phyloP scores from a whole-genome alignment of 2,113 vertebrate species.

The Paramisgurnus dabryanus region DNA sequence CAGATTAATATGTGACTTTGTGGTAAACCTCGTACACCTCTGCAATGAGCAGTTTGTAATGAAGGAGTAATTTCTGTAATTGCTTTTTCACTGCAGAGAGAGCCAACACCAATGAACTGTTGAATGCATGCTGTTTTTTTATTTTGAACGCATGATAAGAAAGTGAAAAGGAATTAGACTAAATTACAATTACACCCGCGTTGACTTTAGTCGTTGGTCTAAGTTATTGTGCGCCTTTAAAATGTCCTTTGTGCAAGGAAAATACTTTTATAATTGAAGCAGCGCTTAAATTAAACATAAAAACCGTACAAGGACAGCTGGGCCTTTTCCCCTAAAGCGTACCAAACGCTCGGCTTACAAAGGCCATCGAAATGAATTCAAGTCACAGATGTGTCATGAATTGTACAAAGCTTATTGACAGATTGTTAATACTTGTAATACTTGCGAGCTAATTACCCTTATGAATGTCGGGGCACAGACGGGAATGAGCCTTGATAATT shows the following conservation, averaged over 20 bases:
- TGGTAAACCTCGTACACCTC: constrained; percentile 30
- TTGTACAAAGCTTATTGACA: constrained; percentile 38
- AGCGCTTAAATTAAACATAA: not conserved
- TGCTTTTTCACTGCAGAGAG: constrained; percentile 24
- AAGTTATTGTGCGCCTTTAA: constrained; percentile 11
- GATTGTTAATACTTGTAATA: constrained; percentile 36
- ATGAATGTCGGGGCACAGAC: constrained; percentile 31
- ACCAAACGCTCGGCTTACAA: constrained; percentile 11
- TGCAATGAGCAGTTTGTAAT: constrained; percentile 35
- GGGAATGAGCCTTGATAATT: constrained; percentile 27
- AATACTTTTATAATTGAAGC: not conserved
- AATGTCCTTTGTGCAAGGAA: not conserved
- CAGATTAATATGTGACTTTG: constrained; percentile 59
- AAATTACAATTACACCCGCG: not conserved
- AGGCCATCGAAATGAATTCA: constrained; percentile 21
- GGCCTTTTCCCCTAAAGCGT: constrained; percentile 3
- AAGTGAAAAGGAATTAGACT: not conserved
- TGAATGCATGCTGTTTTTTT: constrained; percentile 10
- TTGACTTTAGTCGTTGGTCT: constrained; percentile 1
- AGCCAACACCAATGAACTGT: constrained; percentile 5
- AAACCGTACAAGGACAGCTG: constrained; percentile 21
- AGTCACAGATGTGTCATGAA: constrained; percentile 37
- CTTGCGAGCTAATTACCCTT: constrained; percentile 29
- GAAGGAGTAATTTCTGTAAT: constrained; percentile 39
- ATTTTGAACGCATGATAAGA: not conserved